Evolutionary conservation across 2,113 vertebrate genomes (phyloP).

Genomic region (Bufo bufo): DNA sequence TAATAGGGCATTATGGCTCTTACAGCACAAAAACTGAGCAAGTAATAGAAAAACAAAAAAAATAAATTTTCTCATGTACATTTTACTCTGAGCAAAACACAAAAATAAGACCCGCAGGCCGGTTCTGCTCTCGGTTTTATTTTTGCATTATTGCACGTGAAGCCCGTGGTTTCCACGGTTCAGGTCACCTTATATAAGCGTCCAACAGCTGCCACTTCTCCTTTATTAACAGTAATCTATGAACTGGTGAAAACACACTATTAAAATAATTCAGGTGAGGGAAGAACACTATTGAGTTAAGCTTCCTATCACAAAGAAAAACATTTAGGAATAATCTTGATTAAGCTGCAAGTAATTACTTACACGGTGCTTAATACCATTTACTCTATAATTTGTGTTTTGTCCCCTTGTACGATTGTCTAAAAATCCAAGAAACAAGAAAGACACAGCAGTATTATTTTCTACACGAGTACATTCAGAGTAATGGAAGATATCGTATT

Average conservation of each 20-base stretch:
- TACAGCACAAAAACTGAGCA: neutral
- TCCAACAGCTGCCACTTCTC: conserved; percentile 31
- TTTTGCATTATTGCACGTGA: neutral
- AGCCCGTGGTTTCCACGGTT: conserved; percentile 59
- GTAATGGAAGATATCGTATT: conserved; percentile 32
- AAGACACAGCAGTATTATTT: conserved; percentile 41
- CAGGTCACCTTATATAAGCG: conserved; percentile 64
- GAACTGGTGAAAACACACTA: conserved; percentile 36
- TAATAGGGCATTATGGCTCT: no score
- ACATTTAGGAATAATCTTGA: conserved; percentile 49
- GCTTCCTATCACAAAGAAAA: conserved; percentile 49
- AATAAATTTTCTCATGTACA: neutral
- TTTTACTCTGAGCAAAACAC: neutral
- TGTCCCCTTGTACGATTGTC: conserved; percentile 34
- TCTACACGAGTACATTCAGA: neutral
- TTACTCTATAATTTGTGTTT: conserved; percentile 50
- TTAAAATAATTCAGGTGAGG: conserved; percentile 44
- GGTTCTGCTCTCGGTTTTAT: neutral
- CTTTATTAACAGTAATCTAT: conserved; percentile 38
- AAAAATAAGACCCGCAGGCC: neutral
- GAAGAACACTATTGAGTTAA: conserved; percentile 45
- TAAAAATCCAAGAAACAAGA: conserved; percentile 53
- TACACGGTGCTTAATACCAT: conserved; percentile 57
- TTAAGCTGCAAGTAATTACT: conserved; percentile 49
- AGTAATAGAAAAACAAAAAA: neutral